Base-by-base conservation (phyloP, 2,797 vertebrate genomes). In the Cephalopachus bancanus region DNA sequence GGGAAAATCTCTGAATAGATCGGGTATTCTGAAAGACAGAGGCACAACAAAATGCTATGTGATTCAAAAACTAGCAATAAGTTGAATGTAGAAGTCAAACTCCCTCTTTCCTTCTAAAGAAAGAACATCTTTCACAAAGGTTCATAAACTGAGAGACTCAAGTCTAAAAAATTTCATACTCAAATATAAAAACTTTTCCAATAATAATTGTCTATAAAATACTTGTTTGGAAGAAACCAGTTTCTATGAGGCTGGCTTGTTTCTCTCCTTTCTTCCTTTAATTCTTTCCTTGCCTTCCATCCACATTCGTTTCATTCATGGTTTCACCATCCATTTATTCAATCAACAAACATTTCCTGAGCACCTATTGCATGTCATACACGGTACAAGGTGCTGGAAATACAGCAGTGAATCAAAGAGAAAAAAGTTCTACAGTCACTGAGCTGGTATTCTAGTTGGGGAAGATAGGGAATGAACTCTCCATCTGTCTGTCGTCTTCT, bases 1-100 rank as follows among this genome's bases (percentile, higher is more conserved):
- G 44, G 19, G 72, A 81, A 93, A 89, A 88, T 5, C 19, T 96
- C 44, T 69, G 65, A 72, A 78, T 72, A 10, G n/a, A 72, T 83
- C 1, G 14, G 51, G 15, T 81, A 57, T 94, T 91, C n/a, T 22
- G 26, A 96, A 94, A 89, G 67, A 76, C 10, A 60, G 10, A 71
- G 64, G 28, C 26, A 83, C 30, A 30, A 57, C 90, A 51, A 91
- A 24, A 80, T 62, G 2, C 3, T 64, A 22, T 6, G 7, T 51
- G 44, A 64, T 83, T 71, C 62, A 67, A 51, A 91, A 44, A 12
- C 10, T 65, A 65, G 72, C 22, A 60, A 5, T 28, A n/a, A 65
- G 4, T 74, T 79, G 37, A 96, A 81, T n/a, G 20, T n/a, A 69
- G 49, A 88, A 44, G 44, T 44, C 5, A 44, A 44, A 44, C 44